Base-by-base conservation (phyloP, 2,797 vertebrate species). In the Todus mexicanus region DNA sequence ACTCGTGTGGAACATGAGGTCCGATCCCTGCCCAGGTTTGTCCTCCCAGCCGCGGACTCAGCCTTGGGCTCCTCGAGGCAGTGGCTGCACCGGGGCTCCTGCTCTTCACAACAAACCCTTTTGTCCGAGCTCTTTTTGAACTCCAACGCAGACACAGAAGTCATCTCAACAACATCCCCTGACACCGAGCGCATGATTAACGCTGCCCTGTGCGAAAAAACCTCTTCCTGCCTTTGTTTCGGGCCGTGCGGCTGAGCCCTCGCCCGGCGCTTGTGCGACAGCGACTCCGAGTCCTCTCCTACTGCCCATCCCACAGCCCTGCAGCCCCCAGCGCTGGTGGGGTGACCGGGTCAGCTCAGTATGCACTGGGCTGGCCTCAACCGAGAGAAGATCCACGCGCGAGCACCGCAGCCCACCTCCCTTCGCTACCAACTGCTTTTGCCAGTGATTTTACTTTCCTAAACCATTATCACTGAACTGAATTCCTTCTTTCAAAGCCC, bases 261-360 rank as follows among this genome's bases (percentile, higher is more conserved):
- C 2, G 1, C 51, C n/a, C 10, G 0, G 7, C 42, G 71, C 64
- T 60, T 2, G 2, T 21, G 20, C 2, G 4, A n/a, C 57, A 16
- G 21, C 2, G 3, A 23, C 47, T 26, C 38, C 27, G 0, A 48
- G 18, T 29, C 72, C 60, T 35, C n/a, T 61, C 59, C 78, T 0
- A 11, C 22, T 63, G 25, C 61, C 82, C 5, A 4, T 43, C 14
- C 57, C 57, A 16, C n/a, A 47, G 27, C 25, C 35, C 38, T 11
- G 13, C 57, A 57, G 60, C 61, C 50, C 54, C 6, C 26, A 6
- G 78, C 45, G 33, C 57, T 2, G 4, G 4, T 6, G 15, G 27
- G 33, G 22, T 2, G 33, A 9, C 37, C 4, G 3, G 17, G 19
- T 8, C 9, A 12, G 15, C n/a, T 15, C 51, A 10, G 11, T 3